Conservation (phyloP, 2,888 invertebrate species). For the Drosophila multiciliata region DNA sequence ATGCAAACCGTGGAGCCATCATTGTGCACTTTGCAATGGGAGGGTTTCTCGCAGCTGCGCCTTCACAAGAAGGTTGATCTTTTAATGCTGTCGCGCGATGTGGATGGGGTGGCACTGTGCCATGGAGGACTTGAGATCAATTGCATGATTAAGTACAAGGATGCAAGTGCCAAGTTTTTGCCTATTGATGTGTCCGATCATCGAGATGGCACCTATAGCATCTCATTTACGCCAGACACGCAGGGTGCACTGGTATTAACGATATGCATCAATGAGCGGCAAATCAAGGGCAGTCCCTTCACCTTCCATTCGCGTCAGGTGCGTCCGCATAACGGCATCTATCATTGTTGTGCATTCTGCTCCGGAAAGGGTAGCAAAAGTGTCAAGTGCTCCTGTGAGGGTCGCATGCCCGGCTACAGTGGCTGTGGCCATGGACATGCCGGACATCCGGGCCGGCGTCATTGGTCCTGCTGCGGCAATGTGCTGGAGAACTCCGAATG, state of each 20-base stretch:
- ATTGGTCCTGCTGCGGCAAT: slow-evolving; percentile 93
- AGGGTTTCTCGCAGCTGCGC: slow-evolving; percentile 85
- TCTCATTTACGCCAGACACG: slow-evolving; percentile 88
- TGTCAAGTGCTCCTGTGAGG: slow-evolving; percentile 90
- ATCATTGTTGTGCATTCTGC: slow-evolving; percentile 93
- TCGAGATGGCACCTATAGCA: slow-evolving; percentile 88
- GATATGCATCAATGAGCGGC: slow-evolving; percentile 88
- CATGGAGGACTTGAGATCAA: slow-evolving; percentile 88
- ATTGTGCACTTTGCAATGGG: slow-evolving; percentile 86
- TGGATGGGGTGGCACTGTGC: slow-evolving; percentile 88
- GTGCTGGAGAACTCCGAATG: slow-evolving; percentile 88
- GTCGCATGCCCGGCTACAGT: slow-evolving; percentile 90
- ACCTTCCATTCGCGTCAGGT: slow-evolving; percentile 88
- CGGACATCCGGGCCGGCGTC: slow-evolving; percentile 91
- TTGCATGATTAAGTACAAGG: slow-evolving; percentile 86
- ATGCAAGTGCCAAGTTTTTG: slow-evolving; percentile 85
- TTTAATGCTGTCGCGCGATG: slow-evolving; percentile 87
- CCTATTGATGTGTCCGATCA: slow-evolving; percentile 87
- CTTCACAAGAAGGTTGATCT: slow-evolving; percentile 88
- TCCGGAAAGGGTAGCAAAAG: slow-evolving; percentile 91
- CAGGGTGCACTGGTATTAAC: slow-evolving; percentile 88
- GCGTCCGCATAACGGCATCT: slow-evolving; percentile 89
- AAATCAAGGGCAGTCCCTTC: slow-evolving; percentile 90
- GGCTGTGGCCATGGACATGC: slow-evolving; percentile 93
- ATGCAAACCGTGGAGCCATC: slow-evolving; percentile 88